Base-by-base conservation (phyloP, 2,797 vertebrate species). In the Borostomias antarcticus region DNA sequence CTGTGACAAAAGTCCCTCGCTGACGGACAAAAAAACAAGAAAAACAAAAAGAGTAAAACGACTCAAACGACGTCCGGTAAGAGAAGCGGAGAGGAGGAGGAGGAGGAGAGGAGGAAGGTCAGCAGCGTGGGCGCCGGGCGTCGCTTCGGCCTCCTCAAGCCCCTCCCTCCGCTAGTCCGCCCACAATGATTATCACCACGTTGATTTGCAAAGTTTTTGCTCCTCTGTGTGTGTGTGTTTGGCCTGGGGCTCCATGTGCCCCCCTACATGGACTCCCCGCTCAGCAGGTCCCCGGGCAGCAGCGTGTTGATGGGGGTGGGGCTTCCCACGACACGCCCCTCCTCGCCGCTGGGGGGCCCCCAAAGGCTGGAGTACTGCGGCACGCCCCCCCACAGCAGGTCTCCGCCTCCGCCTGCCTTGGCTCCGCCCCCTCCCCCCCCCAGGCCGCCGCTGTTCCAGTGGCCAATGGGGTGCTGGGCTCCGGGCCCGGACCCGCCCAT, bases 311-410 rank as follows among this genome's bases (percentile, higher is more conserved):
- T 93, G 32, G 94, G 92, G 29, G 95, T 96, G 62, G 96, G 96
- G 86, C 96, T 98, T 28, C 95, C 95, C 0, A 98, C 96, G 59
- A 96, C 94, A 25, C 95, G 89, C 82, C 91, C 83, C 0, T 98
- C 96, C 0, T 98, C 97, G 77, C 93, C 91, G 64, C 93, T 93
- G 0, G 95, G 94, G 82, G 95, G 91, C 50, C 95, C 96, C 96
- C 96, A 98, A 78, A 98, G 93, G 92, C 95, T 97, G 72, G 95
- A 95, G 92, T 96, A 96, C 91, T 98, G 97, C 88, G 92, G 95
- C 70, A 95, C 94, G 68, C 94, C 93, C 19, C 95, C 95, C 96
- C 96, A 98, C 47, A 98, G 95, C 88, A 96, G 89, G 89, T 96
- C 95, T 75, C 94, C 93, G 8, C 50, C 95, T 75, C 94, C 93